phyloP scores from a whole-genome alignment of 2,113 vertebrate species.

The Brienomyrus longianalis region DNA sequence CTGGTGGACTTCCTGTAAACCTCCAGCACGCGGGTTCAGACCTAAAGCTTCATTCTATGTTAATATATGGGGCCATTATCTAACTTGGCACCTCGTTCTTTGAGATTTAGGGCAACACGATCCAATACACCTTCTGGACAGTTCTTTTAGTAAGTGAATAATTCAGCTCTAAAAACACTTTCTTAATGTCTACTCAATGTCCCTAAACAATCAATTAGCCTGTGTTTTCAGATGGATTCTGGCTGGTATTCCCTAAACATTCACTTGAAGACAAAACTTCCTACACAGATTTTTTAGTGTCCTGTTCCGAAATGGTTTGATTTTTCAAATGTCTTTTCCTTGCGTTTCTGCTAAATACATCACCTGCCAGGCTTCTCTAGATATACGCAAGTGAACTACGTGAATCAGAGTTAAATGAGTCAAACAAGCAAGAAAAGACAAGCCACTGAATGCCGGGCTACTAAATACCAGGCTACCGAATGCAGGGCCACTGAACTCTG shows the following conservation, averaged over 20 bases:
- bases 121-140: neutral
- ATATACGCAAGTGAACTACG: neutral
- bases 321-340: neutral
- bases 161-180: neutral
- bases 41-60: neutral
- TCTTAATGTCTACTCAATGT: neutral
- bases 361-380: neutral
- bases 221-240: neutral
- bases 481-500: neutral
- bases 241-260: neutral
- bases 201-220: neutral
- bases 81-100: neutral
- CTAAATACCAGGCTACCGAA: neutral
- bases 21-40: neutral
- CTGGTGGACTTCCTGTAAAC: neutral
- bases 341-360: neutral
- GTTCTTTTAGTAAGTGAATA: neutral
- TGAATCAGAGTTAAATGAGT: neutral
- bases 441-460: neutral
- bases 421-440: neutral
- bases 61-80: neutral
- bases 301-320: neutral
- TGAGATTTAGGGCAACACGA: neutral
- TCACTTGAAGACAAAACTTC: neutral
- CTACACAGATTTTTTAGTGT: neutral